Base-by-base conservation (phyloP, 2,888 invertebrate species). In the Pyrgus malvae region DNA sequence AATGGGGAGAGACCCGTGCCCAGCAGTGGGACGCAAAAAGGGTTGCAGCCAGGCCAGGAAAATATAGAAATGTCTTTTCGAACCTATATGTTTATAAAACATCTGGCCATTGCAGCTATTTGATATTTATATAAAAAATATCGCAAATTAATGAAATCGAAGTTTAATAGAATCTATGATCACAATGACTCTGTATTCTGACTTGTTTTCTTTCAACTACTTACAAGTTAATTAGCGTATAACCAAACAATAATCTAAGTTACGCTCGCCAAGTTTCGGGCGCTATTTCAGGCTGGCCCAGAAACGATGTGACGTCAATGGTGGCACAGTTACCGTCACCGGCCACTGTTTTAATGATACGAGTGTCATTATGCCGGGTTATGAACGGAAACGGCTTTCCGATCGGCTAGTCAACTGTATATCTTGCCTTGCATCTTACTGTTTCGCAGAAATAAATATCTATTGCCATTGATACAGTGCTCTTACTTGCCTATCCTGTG, bases 271-370 rank as follows among this genome's bases (percentile, higher is more conserved):
- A 55, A 57, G 51, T 55, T 57, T 51, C 46, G 44, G 27, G 41
- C 16, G 49, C 74, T 87, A 86, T 86, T 86, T 84, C 70, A 62
- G 70, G 65, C 69, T 65, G 83, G 58, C 81, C 86, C 81, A 84
- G 78, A 83, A 82, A 78, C 76, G 57, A 35, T 3, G 70, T 86
- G 86, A 87, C 87, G 86, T 85, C 83, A 84, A 69, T 56, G 55
- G 61, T 67, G 82, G 67, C 80, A 82, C 80, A 70, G 63, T 71
- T 80, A 57, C 63, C 58, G 46, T 48, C 37, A 16, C 46, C 35
- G 25, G 46, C 35, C 17, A 17, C 14, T 25, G 25, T 27, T 37
- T 37, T 37, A 27, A 27, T 35, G 37, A 48, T 37, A 33, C 25
- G 33, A 33, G 14, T 37, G 48, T 48, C 48, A 48, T 37, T 48